Conservation (phyloP, 2,797 vertebrate species). For the Fistularia tabacaria region DNA sequence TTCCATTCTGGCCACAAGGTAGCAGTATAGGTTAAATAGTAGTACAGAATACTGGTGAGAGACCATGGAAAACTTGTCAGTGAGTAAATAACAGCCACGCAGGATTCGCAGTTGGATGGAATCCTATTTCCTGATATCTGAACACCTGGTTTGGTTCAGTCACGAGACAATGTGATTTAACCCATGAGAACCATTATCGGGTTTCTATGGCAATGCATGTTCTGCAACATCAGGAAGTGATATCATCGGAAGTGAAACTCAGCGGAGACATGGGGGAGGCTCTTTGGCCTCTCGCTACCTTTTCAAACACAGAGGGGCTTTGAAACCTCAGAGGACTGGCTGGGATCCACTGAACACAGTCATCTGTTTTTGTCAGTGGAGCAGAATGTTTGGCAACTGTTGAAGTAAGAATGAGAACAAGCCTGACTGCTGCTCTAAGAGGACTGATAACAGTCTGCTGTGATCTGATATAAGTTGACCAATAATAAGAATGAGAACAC, state of each 20-base stretch:
- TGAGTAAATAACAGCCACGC: no score
- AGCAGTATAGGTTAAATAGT: no score
- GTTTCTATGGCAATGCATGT: slow-evolving; percentile 3
- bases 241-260: slow-evolving; percentile 3
- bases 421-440: slow-evolving; percentile 15
- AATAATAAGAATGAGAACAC: slow-evolving; percentile 1
- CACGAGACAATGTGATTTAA: slow-evolving; percentile 3
- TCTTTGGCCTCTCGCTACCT: slow-evolving; percentile 25
- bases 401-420: slow-evolving; percentile 15
- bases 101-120: no score
- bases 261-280: slow-evolving; percentile 13
- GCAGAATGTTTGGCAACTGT: slow-evolving; percentile 45
- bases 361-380: slow-evolving; percentile 27
- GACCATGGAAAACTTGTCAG: no score
- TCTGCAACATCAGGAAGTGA: slow-evolving; percentile 32
- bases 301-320: slow-evolving; percentile 27
- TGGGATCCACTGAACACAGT: slow-evolving; percentile 27
- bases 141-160: slow-evolving; percentile 27
- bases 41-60: no score
- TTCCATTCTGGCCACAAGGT: no score
- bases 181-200: slow-evolving; percentile 12
- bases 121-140: background rate
- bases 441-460: slow-evolving; percentile 27
- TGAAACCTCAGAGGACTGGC: slow-evolving; percentile 17
- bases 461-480: slow-evolving; percentile 18